Percentiles rank a stretch among this genome's conserved stretches.
These are phyloP conservation scores for Poecile atricapillus DNA, from an alignment of 2,113 vertebrate genomes.

Conservation along the genomic window DNA sequence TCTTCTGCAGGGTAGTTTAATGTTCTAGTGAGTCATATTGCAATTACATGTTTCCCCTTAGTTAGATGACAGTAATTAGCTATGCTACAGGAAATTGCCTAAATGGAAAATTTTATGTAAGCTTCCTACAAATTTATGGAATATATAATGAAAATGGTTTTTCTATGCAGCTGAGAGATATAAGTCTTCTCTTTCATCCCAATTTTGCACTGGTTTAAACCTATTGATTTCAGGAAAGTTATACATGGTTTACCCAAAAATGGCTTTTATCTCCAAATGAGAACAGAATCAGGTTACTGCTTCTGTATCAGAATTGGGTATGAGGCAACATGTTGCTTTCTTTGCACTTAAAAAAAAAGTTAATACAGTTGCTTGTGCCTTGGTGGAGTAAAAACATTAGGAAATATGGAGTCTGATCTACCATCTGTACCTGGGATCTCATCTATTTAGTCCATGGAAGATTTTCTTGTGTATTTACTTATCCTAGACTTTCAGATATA, in stretches of 20 bases:
- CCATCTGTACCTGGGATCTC: not conserved
- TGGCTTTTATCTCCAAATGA: constrained; percentile 15
- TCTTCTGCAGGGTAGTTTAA: constrained; percentile 49
- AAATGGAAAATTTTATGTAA: constrained; percentile 56
- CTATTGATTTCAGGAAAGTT: constrained; percentile 4
- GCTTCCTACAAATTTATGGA: constrained; percentile 38
- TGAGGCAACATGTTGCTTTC: not conserved
- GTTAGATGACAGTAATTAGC: constrained; percentile 52
- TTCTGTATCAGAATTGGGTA: not conserved
- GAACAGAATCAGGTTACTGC: not conserved
- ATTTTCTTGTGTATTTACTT: not conserved
- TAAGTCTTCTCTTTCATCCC: not conserved
- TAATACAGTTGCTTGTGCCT: not conserved
- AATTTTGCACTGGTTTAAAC: constrained; percentile 12
- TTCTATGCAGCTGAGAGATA: not conserved
- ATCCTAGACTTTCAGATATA: not conserved
- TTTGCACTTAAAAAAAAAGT: not conserved
- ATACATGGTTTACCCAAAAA: constrained; percentile 17
- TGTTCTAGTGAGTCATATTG: constrained; percentile 47
- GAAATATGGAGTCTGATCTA: not conserved
- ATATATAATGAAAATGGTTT: constrained; percentile 39
- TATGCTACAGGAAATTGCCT: constrained; percentile 50
- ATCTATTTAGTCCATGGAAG: not conserved
- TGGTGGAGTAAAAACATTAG: not conserved
- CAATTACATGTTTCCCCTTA: constrained; percentile 47